Evolutionary conservation across 2,888 invertebrate genomes (phyloP), one percentile per base, ranked within the genome.

Genomic region (Drosophila hawaiiensis): DNA sequence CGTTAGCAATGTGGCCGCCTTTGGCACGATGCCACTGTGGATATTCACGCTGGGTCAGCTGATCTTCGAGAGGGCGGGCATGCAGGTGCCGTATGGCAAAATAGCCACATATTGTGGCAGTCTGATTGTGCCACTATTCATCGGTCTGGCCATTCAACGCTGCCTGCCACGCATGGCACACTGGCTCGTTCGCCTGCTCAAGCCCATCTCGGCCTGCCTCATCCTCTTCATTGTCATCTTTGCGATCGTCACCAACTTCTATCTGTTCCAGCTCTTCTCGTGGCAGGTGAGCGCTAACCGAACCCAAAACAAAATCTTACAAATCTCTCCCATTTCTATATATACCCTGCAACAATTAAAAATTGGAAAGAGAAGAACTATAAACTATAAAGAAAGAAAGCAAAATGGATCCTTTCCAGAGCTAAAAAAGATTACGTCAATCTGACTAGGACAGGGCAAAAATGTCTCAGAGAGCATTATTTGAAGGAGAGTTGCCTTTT

Each of bases 11-110:
- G 93, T 99, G 7, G 96, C 96, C 0, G 97, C 98, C 0, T 97
- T 99, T 89, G 97, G 97, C 96, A 96, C 97, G 94, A 97, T 98
- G 95, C 98, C 98, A 0, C 91, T 97, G 2, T 99, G 98, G 98
- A 94, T 98, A 9, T 97, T 98, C 92, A 97, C 98, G 0, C 94
- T 98, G 52, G 98, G 98, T 0, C 95, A 95, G 84, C 92, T 94
- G 50, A 97, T 97, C 68, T 97, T 98, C 93, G 94, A 95, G 4
- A 94, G 96, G 59, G 96, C 96, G 0, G 94, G 95, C 60, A 94
- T 98, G 49, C 94, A 93, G 60, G 96, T 98, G 9, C 98, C 98
- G 0, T 98, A 98, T 92, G 76, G 90, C 0, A 96, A 96, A 64
- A 97, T 99, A 63, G 95, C 95, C 0, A 95, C 94, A 0, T 96